Evolutionary conservation across 2,888 invertebrate species (phyloP), one percentile per base, ranked within the genome.

Genomic region (Ceraclea dissimilis): DNA sequence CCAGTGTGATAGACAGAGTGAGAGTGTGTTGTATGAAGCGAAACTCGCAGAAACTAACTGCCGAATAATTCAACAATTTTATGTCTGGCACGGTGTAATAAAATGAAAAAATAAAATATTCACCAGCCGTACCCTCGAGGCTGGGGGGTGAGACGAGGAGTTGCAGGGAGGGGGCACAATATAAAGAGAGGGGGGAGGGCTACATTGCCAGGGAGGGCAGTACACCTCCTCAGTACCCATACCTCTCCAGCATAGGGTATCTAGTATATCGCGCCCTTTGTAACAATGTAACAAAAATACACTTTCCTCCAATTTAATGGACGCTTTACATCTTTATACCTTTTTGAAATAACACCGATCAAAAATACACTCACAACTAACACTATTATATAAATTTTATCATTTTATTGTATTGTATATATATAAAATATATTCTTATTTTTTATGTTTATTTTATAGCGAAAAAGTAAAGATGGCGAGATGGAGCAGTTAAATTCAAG

Each of bases 81-180:
- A 62, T 62, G 62, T 62, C 62, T 62, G 60, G 56, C 60, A 50
- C 60, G 58, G 55, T 56, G 62, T 60, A 62, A 62, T 62, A 62
- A 62, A 62, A 62, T 62, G 62, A 62, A 62, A 62, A 62, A 62
- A 62, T 62, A 62, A 62, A 62, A 62, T 62, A 62, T 62, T 62
- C 62, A 62, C 58, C 46, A 52, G 53, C 50, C 49, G 46, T 34
- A 33, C 57, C 43, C 61, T 39, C 54, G 49, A 49, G 56, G 56
- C 54, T 34, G 33, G 18, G 26, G 51, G 11, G 52, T 20, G 51
- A 34, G 52, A 39, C 26, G 51, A 8, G 46, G 46, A 5, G 43
- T 17, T 2, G 43, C 6, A 16, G 57, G 48, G 60, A n/a, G 52
- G 11, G 34, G 47, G 49, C 18, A 19, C 13, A 49, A 49, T 21